Base-by-base conservation (phyloP, 2,797 vertebrate species). In the Sebastes trivittatus region DNA sequence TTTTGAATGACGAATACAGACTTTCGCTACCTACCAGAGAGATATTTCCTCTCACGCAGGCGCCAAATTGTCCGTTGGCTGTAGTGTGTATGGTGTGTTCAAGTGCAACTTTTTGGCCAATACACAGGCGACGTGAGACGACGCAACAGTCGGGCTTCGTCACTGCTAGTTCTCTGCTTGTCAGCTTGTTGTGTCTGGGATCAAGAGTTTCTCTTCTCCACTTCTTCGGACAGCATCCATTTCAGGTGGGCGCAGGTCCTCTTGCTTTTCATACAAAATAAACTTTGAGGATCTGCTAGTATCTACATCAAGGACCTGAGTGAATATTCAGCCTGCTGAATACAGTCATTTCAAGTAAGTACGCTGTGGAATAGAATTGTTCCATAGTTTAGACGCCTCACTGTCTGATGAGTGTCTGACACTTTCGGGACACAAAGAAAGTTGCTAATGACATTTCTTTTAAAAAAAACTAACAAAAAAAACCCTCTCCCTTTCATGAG, bases 381-480 rank as follows among this genome's bases (percentile, higher is more conserved):
- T 85, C 54, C 74, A 70, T 68, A 79, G 80, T 77, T 80, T 60
- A 61, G 27, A 85, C 58, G 25, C 8, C 4, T 30, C 42, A 25
- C 3, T 76, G 38, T 42, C 34, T 88, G 77, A 90, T 78, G 74
- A 84, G 62, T 34, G 74, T 81, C 62, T 71, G 77, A 80, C 75
- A 77, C 77, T 89, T 83, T 81, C 5, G 46, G 66, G 70, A 62
- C 52, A 75, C 56, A 88, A 66, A 85, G 71, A 86, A 84, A 86
- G 46, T 82, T 69, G 64, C 68, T 89, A 90, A 90, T 91, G 61
- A 84, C 81, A 82, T 88, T 90, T 82, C 49, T 90, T 78, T 3
- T 23, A 69, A 72, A 52, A 56, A 76, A 54, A 54, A 81, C n/a
- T 63, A 68, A 70, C 46, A 56, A 59, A 55, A 54, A 81, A 65